Percentiles rank a stretch among this genome's conserved stretches.
phyloP scores from a whole-genome alignment of 1,140 invertebrate species.

The Helicoverpa armigera region DNA sequence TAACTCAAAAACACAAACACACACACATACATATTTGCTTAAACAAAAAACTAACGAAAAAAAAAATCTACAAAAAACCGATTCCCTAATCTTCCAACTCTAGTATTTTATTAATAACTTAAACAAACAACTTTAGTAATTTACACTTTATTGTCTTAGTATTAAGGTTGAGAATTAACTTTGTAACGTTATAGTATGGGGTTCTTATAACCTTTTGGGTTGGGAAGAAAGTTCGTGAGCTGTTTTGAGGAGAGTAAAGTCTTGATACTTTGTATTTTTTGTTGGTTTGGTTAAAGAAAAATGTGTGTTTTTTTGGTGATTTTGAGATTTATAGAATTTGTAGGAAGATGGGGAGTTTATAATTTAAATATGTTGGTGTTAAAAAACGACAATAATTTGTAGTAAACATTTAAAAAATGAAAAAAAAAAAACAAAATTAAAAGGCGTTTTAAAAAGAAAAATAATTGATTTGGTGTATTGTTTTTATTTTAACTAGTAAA shows the following conservation, averaged over 20 bases:
- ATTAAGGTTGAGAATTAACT: constrained; percentile 49
- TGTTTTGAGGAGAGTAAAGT: constrained; percentile 56
- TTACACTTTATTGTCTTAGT: constrained; percentile 22
- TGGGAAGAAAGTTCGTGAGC: constrained; percentile 74
- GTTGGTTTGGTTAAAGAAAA: neutral
- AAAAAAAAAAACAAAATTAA: no score
- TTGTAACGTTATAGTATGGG: constrained; percentile 29
- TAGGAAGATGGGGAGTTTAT: neutral
- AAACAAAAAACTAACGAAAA: constrained; percentile 36
- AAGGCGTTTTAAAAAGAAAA: neutral
- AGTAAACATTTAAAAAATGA: no score
- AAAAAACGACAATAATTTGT: no score
- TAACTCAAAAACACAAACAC: neutral
- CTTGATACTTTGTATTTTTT: constrained; percentile 68
- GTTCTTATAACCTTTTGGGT: constrained; percentile 61
- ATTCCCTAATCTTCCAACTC: constrained; percentile 81
- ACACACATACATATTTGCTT: neutral
- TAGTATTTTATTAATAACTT: constrained; percentile 74
- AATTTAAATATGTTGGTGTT: no score
- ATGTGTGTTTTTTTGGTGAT: neutral
- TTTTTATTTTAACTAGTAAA: no score
- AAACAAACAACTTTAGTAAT: constrained; percentile 51
- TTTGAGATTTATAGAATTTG: neutral
- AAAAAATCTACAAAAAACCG: constrained; percentile 57
- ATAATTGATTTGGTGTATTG: neutral